phyloP scores from a whole-genome alignment of 1,140 invertebrate species.

The Dendroctonus ponderosae region DNA sequence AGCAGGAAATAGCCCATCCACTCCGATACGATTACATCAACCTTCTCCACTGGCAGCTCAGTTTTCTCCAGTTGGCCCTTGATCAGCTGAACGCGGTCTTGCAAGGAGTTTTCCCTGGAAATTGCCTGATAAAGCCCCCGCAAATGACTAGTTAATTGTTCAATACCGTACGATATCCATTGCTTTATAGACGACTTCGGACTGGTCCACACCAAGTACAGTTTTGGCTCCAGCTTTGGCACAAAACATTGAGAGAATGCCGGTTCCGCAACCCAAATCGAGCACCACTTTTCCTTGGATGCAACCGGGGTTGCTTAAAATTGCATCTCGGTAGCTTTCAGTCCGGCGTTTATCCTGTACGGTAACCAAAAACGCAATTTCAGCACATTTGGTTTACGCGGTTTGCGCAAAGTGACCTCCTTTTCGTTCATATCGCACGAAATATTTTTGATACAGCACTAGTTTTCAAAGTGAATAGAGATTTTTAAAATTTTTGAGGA shows the following conservation, averaged over 20 bases:
- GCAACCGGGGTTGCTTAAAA: slow-evolving; percentile 73
- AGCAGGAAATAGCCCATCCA: slow-evolving; percentile 99
- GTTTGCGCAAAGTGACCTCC: too few relatives aligned
- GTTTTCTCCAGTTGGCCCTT: slow-evolving; percentile 88
- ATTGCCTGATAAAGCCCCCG: not conserved
- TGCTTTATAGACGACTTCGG: slow-evolving; percentile 77
- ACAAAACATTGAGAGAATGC: slow-evolving; percentile 94
- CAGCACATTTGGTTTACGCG: too few relatives aligned
- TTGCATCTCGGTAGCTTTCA: slow-evolving; percentile 89
- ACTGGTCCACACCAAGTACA: slow-evolving; percentile 92
- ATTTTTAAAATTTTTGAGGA: too few relatives aligned
- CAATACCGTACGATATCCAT: slow-evolving; percentile 70
- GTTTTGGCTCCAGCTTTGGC: slow-evolving; percentile 87
- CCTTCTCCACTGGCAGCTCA: slow-evolving; percentile 75
- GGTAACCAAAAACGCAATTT: not conserved
- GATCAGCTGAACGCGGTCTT: slow-evolving; percentile 62
- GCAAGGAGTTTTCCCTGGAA: slow-evolving; percentile 64
- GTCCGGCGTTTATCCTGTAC: slow-evolving; percentile 87
- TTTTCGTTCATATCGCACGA: not conserved
- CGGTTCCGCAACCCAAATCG: slow-evolving; percentile 91
- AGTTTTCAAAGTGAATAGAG: too few relatives aligned
- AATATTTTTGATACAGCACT: too few relatives aligned
- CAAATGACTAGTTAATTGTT: not conserved
- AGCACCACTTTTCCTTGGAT: slow-evolving; percentile 81
- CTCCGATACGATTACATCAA: slow-evolving; percentile 96